These are phyloP conservation scores for Chionodraco myersi DNA, from an alignment of 2,113 vertebrate genomes.

Conservation along the genomic window DNA sequence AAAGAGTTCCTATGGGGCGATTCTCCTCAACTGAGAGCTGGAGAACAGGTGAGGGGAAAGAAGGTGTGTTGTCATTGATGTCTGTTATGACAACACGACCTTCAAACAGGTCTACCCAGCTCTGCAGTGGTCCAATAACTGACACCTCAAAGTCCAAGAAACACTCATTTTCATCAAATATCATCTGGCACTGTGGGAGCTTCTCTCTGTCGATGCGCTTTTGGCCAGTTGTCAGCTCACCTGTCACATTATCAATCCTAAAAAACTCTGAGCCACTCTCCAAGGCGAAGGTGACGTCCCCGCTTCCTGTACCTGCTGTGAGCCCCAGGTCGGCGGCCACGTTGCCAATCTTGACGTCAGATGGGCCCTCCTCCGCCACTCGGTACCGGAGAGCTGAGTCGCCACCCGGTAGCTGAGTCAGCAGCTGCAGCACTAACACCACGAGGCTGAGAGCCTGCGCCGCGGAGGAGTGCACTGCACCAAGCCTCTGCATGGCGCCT, in stretches of 20 bases:
- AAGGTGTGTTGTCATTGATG: slow-evolving; percentile 98
- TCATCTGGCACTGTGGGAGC: slow-evolving; percentile 97
- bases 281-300: slow-evolving; percentile 95
- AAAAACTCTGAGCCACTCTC: slow-evolving; percentile 97
- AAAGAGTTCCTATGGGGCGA: slow-evolving; percentile 94
- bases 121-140: slow-evolving; percentile 96
- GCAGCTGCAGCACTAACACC: slow-evolving; percentile 86
- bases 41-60: slow-evolving; percentile 95
- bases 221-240: slow-evolving; percentile 93
- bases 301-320: slow-evolving; percentile 86
- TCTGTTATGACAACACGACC: slow-evolving; percentile 94
- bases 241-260: slow-evolving; percentile 98
- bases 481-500: slow-evolving; percentile 82
- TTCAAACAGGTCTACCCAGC: slow-evolving; percentile 97
- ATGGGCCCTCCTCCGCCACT: slow-evolving; percentile 93
- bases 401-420: slow-evolving; percentile 88
- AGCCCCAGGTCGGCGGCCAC: slow-evolving; percentile 91
- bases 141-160: slow-evolving; percentile 98
- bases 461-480: slow-evolving; percentile 82
- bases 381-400: slow-evolving; percentile 94
- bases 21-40: slow-evolving; percentile 98
- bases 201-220: slow-evolving; percentile 96
- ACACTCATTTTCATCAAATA: slow-evolving; percentile 98
- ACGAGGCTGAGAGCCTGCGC: slow-evolving; percentile 80
- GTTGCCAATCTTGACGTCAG: slow-evolving; percentile 95